phyloP scores from a whole-genome alignment of 2,113 vertebrate species.

The Gambusia affinis region DNA sequence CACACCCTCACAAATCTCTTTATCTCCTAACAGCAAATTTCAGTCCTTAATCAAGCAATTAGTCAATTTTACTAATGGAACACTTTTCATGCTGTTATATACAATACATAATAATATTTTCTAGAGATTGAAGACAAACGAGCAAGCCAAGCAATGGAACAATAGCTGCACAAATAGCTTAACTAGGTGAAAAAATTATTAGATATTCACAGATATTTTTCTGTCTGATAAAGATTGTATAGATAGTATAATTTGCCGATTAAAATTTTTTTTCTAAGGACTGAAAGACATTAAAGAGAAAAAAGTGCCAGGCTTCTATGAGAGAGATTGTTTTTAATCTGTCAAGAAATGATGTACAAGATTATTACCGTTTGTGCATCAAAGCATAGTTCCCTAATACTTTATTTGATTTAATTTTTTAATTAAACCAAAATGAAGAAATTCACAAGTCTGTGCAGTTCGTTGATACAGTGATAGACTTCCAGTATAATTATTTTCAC shows the following conservation, averaged over 20 bases:
- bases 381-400: neutral
- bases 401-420: neutral
- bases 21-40: constrained; percentile 22
- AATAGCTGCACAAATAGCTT: neutral
- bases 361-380: neutral
- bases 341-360: neutral
- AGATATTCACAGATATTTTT: neutral
- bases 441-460: no score
- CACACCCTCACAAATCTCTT: constrained; percentile 24
- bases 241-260: neutral
- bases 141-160: neutral
- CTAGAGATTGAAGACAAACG: neutral
- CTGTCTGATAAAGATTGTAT: neutral
- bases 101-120: neutral
- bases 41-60: neutral
- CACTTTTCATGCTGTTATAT: neutral
- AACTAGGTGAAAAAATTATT: neutral
- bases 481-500: no score
- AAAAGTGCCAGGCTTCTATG: neutral
- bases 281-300: neutral
- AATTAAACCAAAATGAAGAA: no score
- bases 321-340: neutral
- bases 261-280: neutral
- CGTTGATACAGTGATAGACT: no score
- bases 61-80: neutral